Base-by-base conservation (phyloP, 2,113 vertebrate genomes). In the Notothenia coriiceps region DNA sequence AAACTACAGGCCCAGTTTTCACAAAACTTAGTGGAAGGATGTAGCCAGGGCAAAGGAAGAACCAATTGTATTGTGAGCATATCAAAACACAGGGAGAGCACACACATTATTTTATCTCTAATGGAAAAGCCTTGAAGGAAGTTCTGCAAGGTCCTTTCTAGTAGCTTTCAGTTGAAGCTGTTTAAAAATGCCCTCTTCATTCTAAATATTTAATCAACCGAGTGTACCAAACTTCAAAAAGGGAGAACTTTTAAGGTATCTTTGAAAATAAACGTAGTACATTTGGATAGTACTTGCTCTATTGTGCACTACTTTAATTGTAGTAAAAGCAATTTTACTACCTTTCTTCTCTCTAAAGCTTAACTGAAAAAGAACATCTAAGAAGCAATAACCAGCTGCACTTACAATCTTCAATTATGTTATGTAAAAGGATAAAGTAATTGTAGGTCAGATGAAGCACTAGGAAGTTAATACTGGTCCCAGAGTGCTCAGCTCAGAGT, bases 391-490 rank as follows among this genome's bases (percentile, higher is more conserved):
- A 62, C 46, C 56, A 57, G 29, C 69, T 66, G 40, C 43, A 54
- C 64, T 54, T 68, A 67, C 56, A 40, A 59, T 49, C 43, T 62
- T 14, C 33, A 73, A 60, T 59, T n/a, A 40, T 51, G 33, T 74
- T 3, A 77, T 74, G 18, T 25, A 56, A 70, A 64, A 71, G n/a
- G 29, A 1, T 70, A 6, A 80, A 59, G 46, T 44, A 11, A 77
- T 17, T 64, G 29, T 14, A 1, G 57, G 29, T 65, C 25, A 63
- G 43, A 71, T 12, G 46, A 46, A 12, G 5, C 33, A 22, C 14
- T 70, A 18, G 10, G 25, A 29, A 60, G 63, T 51, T 12, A 75
- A 69, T n/a, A 59, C 52, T 51, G 18, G 54, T 69, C 15, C 52
- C 20, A 46, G 70, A 67, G 18, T 55, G 52, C 29, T 72, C 25